phyloP scores from a whole-genome alignment of 2,888 invertebrate species.

The Diarsia dahlii region DNA sequence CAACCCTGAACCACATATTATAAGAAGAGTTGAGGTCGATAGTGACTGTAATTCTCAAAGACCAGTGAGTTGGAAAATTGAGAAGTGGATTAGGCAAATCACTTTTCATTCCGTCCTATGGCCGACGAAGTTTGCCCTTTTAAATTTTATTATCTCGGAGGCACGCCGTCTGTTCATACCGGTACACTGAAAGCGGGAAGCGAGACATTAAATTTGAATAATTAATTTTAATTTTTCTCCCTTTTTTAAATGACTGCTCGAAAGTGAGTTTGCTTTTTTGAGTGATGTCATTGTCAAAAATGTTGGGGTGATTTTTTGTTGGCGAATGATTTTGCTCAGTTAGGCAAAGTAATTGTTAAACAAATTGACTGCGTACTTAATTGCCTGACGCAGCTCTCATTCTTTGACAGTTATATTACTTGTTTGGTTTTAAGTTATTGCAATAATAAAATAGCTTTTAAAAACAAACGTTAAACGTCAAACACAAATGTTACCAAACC shows the following conservation, averaged over 20 bases:
- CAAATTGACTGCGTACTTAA: background rate
- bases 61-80: slow-evolving; percentile 88
- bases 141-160: slow-evolving; percentile 89
- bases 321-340: background rate
- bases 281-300: background rate
- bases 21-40: slow-evolving; percentile 72
- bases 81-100: slow-evolving; percentile 90
- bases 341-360: background rate
- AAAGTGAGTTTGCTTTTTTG: slow-evolving; percentile 17
- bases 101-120: slow-evolving; percentile 87
- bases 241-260: slow-evolving; percentile 28
- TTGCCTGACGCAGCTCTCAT: background rate
- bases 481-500: background rate
- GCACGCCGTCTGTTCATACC: slow-evolving; percentile 69
- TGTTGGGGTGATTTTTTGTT: background rate
- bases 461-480: background rate
- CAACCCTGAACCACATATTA: slow-evolving; percentile 52
- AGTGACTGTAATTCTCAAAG: slow-evolving; percentile 79
- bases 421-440: background rate
- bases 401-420: background rate
- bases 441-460: background rate
- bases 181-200: slow-evolving; percentile 64
- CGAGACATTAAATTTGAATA: slow-evolving; percentile 65
- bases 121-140: slow-evolving; percentile 88
- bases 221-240: slow-evolving; percentile 54